These are phyloP conservation scores for Acheta domesticus DNA, from an alignment of 2,888 invertebrate species.

Conservation along the genomic window DNA sequence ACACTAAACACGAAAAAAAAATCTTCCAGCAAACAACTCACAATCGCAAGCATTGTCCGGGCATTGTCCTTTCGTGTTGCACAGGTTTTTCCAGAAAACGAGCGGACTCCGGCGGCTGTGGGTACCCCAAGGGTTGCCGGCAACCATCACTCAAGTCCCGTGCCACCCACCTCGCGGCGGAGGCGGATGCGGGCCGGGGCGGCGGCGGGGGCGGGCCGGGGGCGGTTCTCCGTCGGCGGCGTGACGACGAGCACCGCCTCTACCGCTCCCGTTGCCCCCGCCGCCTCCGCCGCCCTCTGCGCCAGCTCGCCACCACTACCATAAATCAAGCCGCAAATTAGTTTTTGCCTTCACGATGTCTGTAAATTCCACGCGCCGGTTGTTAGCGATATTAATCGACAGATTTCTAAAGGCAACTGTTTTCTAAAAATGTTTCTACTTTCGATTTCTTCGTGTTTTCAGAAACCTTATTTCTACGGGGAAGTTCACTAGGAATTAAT, in stretches of 20 bases:
- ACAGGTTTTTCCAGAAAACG: no score
- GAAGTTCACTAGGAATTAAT: no score
- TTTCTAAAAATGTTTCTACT: not conserved
- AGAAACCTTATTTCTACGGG: no score
- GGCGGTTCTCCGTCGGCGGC: not conserved
- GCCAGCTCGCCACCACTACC: not conserved
- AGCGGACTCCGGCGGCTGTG: no score
- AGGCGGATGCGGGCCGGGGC: no score
- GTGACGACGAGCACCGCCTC: not conserved
- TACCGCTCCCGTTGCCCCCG: no score
- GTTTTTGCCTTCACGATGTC: not conserved
- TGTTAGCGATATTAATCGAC: constrained; percentile 9
- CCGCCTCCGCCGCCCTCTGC: no score
- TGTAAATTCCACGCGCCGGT: not conserved
- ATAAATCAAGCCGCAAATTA: not conserved
- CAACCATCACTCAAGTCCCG: not conserved
- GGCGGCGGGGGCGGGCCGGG: no score
- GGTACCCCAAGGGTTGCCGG: not conserved
- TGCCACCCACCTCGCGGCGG: not conserved
- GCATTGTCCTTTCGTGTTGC: no score
- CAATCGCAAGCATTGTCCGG: no score
- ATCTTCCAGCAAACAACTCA: no score
- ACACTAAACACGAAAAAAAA: no score
- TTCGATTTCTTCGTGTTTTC: not conserved
- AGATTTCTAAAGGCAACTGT: not conserved